phyloP scores from a whole-genome alignment of 2,113 vertebrate genomes.

The Dryoscopus gambensis region DNA sequence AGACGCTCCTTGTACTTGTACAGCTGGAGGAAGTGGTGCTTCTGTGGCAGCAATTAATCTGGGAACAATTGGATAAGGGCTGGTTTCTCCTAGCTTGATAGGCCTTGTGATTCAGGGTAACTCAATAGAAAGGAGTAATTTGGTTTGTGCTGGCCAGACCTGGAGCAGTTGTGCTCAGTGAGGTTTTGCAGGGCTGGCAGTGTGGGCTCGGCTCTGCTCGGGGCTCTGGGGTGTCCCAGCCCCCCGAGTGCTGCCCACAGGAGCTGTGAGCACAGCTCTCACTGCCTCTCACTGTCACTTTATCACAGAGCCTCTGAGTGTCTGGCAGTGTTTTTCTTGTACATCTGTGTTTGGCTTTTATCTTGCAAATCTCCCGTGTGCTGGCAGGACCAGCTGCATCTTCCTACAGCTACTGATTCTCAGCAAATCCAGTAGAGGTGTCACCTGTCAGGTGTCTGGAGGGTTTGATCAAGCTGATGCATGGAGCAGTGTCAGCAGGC shows the following conservation, averaged over 20 bases:
- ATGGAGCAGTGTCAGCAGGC: background rate
- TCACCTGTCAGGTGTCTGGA: background rate
- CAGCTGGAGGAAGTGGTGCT: background rate
- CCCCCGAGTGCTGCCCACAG: background rate
- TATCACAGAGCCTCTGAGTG: background rate
- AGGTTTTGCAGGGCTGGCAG: background rate
- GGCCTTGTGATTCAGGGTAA: background rate
- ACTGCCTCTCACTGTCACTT: background rate
- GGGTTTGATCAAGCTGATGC: background rate
- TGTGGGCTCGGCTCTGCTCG: background rate
- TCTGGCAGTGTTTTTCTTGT: background rate
- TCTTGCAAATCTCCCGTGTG: background rate
- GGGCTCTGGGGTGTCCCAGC: rapidly evolving
- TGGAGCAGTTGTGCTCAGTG: background rate
- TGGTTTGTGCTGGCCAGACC: background rate
- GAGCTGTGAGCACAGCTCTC: background rate
- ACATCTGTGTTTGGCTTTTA: background rate
- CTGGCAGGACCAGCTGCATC: background rate
- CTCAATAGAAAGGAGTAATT: background rate
- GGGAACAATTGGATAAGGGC: background rate
- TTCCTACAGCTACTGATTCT: background rate
- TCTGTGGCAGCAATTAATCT: background rate
- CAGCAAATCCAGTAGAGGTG: background rate
- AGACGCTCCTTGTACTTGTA: rapidly evolving
- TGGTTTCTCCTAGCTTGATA: background rate